Base-by-base conservation (phyloP, 2,888 invertebrate species). In the Euclidia mi region DNA sequence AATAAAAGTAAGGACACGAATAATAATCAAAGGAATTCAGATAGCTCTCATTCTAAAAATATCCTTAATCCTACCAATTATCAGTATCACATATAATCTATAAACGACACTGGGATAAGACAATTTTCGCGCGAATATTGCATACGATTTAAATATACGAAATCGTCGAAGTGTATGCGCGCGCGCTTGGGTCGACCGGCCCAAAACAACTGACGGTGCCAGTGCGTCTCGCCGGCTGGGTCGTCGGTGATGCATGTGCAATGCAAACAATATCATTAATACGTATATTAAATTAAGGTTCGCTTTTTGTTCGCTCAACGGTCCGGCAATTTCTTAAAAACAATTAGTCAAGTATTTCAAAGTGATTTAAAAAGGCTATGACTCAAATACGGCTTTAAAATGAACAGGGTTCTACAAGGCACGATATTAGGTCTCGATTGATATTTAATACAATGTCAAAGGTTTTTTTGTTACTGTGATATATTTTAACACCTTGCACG, bases 141-240 rank as follows among this genome's bases (percentile, higher is more conserved):
- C 34, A 6, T 41, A 20, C 31, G 18, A 34, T 42, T 53, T 46
- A 28, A 12, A 29, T n/a, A 34, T 42, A 20, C 12, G 42, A 37
- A 37, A 20, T 38, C 56, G 57, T 40, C 32, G 59, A 56, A 44
- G 53, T 44, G 41, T 53, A 85, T 86, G 90, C 86, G 82, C 88
- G 93, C 88, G 88, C 89, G 81, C 83, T 43, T 71, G 55, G 64
- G 47, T 31, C 85, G 84, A 78, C 75, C 74, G 84, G 85, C 85
- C 87, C 91, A 90, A 91, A 92, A 92, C 91, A 89, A 92, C 93
- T 93, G 92, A 79, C 84, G 85, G 86, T 85, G 87, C 90, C 91
- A 79, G 76, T 70, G 58, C 81, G 92, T 92, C 92, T 92, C 88
- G 82, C 60, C 79, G 76, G 76, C 76, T 79, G 82, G 89, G 89